These are phyloP conservation scores for Sipha flava DNA, from an alignment of 1,140 invertebrate species.

Conservation along the genomic window DNA sequence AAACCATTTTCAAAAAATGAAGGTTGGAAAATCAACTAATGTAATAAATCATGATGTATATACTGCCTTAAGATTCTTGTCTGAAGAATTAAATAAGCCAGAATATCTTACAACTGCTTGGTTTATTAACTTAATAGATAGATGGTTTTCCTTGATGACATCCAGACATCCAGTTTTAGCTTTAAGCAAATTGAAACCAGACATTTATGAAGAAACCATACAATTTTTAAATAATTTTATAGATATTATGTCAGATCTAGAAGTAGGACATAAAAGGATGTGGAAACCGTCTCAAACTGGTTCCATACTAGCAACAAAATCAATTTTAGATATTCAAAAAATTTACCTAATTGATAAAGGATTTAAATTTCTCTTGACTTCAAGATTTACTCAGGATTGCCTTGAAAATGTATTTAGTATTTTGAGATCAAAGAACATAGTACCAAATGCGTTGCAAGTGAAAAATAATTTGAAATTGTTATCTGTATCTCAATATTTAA, in stretches of 20 bases:
- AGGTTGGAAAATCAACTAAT: neutral
- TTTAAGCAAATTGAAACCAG: neutral
- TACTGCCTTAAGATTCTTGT: neutral
- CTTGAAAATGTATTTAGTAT: constrained; percentile 36
- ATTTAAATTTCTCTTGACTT: constrained; percentile 29
- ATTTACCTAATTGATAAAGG: neutral
- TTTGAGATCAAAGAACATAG: constrained; percentile 34
- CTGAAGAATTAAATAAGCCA: neutral
- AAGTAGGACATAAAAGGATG: neutral
- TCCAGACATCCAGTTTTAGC: constrained; percentile 21
- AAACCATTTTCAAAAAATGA: neutral
- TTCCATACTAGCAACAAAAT: constrained; percentile 18
- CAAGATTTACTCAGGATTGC: constrained; percentile 36
- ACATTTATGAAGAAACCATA: constrained; percentile 28
- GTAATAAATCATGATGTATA: neutral
- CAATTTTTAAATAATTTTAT: constrained; percentile 24
- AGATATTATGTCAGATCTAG: constrained; percentile 1
- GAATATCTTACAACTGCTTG: constrained; percentile 32
- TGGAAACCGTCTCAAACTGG: constrained; percentile 34
- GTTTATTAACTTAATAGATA: constrained; percentile 13
- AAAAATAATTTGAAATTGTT: constrained; percentile 36
- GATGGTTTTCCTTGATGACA: constrained; percentile 33
- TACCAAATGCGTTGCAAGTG: constrained; percentile 35
- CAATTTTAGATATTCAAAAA: constrained; percentile 7
- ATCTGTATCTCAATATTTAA: constrained; percentile 35